Percentiles rank a stretch among this genome's conserved stretches.
phyloP scores from a whole-genome alignment of 2,113 vertebrate genomes.

The Antechinus stuartii region DNA sequence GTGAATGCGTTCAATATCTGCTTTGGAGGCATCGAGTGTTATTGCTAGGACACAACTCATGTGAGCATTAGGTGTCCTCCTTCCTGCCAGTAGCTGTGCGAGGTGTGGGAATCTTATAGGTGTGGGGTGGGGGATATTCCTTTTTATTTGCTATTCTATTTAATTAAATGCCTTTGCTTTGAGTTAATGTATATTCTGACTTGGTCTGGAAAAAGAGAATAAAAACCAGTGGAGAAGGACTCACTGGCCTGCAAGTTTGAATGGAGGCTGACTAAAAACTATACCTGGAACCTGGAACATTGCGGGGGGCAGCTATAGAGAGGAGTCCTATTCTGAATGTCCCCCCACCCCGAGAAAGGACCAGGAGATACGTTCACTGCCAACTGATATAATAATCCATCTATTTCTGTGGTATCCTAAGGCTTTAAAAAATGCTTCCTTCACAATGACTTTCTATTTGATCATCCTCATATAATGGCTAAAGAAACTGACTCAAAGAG shows the following conservation, averaged over 20 bases:
- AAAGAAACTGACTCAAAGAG: neutral
- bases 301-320: neutral
- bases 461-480: neutral
- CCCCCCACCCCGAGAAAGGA: neutral
- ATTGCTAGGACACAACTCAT: neutral
- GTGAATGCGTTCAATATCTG: neutral
- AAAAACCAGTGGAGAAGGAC: neutral
- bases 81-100: too few relatives aligned
- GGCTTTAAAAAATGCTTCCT: neutral
- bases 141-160: neutral
- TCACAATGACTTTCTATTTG: neutral
- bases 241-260: neutral
- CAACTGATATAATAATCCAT: neutral
- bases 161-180: neutral
- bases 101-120: neutral
- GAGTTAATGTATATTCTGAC: neutral
- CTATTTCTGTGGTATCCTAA: neutral
- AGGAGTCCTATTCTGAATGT: neutral
- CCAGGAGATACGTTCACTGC: neutral
- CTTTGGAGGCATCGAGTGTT: neutral
- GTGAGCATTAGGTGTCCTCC: neutral
- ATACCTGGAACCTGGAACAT: neutral
- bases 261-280: neutral
- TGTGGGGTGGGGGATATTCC: neutral
- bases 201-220: neutral